Evolutionary conservation across 35 echinoderm and acorn worm genomes (phyloP), one percentile per base, ranked within the genome.

Genomic region (Apostichopus californicus): DNA sequence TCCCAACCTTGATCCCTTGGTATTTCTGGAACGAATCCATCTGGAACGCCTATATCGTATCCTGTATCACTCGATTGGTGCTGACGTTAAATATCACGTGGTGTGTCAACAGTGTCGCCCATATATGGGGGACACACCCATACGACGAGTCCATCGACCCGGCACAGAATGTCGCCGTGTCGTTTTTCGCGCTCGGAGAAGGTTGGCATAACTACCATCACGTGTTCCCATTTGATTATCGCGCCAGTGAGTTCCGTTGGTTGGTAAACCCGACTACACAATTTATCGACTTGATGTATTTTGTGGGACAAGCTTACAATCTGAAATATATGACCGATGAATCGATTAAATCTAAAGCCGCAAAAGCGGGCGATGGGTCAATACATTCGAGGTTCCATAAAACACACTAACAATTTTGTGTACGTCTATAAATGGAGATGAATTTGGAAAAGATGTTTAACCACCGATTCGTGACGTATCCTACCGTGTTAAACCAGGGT

Each of bases 131-230:
- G 34, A 59, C 78, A 14, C 91, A 91, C 64, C 96, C 96, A 0
- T 97, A 97, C 60, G 96, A 97, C 24, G 73, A 78, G 70, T 23
- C 24, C 57, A 97, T 97, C 56, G 86, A 93, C 21, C 96, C 96
- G 2, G 86, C 91, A 0, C 86, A 97, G 56, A 97, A 97, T 80
- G 52, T 54, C 1, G 56, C 94, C 1, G 96, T 97, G 20, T 70
- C 91, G 10, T 86, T 90, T 4, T 52, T 93, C 6, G 94, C 93
- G 3, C 23, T 95, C 10, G 96, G 96, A 5, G 96, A 97, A 77
- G 96, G 96, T 56, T 97, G 91, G 87, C 96, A 97, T 93, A 97
- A 97, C 91, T 97, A 97, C 77, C 96, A 97, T 21, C 96, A 97
- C 81, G 88, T 90, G 9, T 97, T 97, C 92, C 96, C 96, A 17